phyloP scores from a whole-genome alignment of 2,797 vertebrate genomes.

The Ara ararauna region DNA sequence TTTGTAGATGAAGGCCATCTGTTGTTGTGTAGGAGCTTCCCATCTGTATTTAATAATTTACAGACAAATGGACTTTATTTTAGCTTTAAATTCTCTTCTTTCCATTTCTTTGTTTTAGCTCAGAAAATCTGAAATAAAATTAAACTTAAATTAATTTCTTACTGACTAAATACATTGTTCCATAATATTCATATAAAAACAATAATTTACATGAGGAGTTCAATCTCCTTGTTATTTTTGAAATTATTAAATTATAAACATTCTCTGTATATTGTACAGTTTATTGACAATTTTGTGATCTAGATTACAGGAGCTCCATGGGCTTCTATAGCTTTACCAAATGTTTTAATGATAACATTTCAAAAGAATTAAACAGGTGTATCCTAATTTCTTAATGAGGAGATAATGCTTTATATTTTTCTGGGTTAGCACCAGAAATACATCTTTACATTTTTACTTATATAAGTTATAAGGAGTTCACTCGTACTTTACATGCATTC shows the following conservation, averaged over 20 bases:
- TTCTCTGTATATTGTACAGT: neutral
- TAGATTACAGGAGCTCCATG: neutral
- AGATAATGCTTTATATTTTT: neutral
- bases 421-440: neutral
- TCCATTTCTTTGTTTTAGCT: neutral
- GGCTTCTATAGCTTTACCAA: neutral
- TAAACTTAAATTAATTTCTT: neutral
- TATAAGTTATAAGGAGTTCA: neutral
- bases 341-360: neutral
- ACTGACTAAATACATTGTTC: neutral
- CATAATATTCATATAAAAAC: neutral
- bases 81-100: conserved; percentile 8
- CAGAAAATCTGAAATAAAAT: neutral
- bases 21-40: conserved; percentile 26
- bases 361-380: neutral
- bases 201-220: neutral
- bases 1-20: conserved; percentile 50
- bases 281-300: neutral
- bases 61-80: neutral
- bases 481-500: neutral
- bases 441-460: neutral
- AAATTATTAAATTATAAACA: neutral
- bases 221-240: conserved; percentile 4
- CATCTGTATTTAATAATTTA: conserved; percentile 61
- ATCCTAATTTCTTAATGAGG: neutral